These are phyloP conservation scores for Gnathonemus longibarbis DNA, from an alignment of 2,113 vertebrate species.

Conservation along the genomic window DNA sequence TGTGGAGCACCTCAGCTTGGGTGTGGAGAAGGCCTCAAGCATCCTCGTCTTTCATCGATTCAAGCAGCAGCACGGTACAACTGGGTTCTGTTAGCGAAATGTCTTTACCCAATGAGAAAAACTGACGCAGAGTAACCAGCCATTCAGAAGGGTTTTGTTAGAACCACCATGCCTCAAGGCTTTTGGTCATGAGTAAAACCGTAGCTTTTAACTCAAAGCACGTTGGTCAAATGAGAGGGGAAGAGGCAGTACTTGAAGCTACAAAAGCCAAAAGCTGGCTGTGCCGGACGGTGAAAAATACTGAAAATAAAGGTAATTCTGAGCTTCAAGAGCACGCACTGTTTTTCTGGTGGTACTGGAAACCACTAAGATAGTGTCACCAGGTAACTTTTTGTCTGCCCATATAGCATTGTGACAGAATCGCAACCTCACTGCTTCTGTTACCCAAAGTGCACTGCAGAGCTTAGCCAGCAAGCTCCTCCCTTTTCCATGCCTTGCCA, in stretches of 20 bases:
- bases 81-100: background rate
- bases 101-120: background rate
- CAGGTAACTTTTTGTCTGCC: background rate
- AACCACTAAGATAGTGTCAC: background rate
- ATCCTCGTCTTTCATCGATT: slow-evolving; percentile 74
- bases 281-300: background rate
- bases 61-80: slow-evolving; percentile 77
- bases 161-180: background rate
- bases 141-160: background rate
- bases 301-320: background rate
- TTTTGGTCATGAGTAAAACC: background rate
- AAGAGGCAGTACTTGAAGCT: background rate
- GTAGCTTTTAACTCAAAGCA: background rate
- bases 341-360: background rate
- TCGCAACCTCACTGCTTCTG: background rate
- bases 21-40: slow-evolving; percentile 70
- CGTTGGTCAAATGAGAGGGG: background rate
- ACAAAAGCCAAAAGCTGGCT: background rate
- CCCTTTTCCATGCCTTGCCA: background rate
- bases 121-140: background rate
- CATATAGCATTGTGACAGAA: background rate
- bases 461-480: background rate
- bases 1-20: slow-evolving; percentile 63
- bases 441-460: background rate
- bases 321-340: background rate